Percentiles rank a stretch among this genome's conserved stretches.
These are phyloP conservation scores for Lasioglossum marginatum DNA, from an alignment of 2,888 invertebrate species.

Conservation along the genomic window DNA sequence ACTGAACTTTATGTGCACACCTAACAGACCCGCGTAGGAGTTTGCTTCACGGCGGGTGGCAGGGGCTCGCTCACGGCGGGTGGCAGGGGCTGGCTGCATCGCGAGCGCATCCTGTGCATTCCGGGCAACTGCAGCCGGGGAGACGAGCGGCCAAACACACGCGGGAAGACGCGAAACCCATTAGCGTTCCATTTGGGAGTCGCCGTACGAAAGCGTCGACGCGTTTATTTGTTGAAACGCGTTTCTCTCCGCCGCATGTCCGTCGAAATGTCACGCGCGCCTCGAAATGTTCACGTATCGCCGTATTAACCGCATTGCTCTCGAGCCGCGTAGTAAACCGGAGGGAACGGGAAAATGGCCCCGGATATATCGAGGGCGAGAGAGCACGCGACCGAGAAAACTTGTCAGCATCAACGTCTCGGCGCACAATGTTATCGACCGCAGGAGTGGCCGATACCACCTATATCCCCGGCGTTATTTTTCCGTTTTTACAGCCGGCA, in stretches of 20 bases:
- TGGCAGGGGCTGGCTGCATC: background rate
- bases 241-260: constrained; percentile 18
- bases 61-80: background rate
- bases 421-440: constrained; percentile 60
- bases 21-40: background rate
- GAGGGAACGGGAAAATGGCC: constrained; percentile 19
- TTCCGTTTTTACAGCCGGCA: constrained; percentile 21
- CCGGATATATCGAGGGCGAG: constrained; percentile 10
- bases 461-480: constrained; percentile 31
- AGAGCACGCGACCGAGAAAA: constrained; percentile 43
- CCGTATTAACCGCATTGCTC: constrained; percentile 59
- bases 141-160: constrained; percentile 9
- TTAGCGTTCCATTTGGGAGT: constrained; percentile 37
- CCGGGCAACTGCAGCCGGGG: background rate
- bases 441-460: constrained; percentile 53
- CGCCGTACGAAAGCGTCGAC: background rate
- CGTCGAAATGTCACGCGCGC: constrained; percentile 59
- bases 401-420: constrained; percentile 61
- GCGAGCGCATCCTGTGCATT: background rate
- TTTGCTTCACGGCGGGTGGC: background rate
- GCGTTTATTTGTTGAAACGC: constrained; percentile 55
- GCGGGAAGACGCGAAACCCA: constrained; percentile 35
- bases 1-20: background rate
- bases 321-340: constrained; percentile 14
- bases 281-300: constrained; percentile 43